Conservation (phyloP, 2,797 vertebrate species). For the Melanotaenia maccullochi region DNA sequence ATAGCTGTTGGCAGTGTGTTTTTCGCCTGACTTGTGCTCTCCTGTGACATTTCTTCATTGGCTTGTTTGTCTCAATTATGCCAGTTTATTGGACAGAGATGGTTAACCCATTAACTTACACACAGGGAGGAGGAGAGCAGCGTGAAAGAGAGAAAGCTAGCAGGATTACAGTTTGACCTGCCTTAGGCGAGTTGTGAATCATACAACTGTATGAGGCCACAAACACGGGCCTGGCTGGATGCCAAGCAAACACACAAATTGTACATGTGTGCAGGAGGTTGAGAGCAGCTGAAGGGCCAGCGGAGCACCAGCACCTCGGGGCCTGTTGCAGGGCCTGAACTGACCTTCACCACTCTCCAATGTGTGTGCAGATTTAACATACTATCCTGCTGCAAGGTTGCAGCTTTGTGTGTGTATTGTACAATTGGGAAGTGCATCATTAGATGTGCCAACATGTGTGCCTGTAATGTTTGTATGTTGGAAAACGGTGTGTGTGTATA, state of each 20-base stretch:
- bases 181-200: slow-evolving; percentile 70
- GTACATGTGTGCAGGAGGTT: slow-evolving; percentile 25
- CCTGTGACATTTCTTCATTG: slow-evolving; percentile 82
- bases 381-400: slow-evolving; percentile 25
- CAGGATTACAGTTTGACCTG: slow-evolving; percentile 58
- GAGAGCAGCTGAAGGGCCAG: slow-evolving; percentile 63
- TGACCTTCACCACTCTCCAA: slow-evolving; percentile 66
- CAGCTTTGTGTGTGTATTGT: slow-evolving; percentile 31
- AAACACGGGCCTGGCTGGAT: slow-evolving; percentile 56
- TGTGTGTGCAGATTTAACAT: slow-evolving; percentile 57
- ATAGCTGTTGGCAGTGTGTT: slow-evolving; percentile 66
- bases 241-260: slow-evolving; percentile 59
- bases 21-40: slow-evolving; percentile 75
- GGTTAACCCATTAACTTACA: slow-evolving; percentile 77
- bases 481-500: slow-evolving; percentile 41
- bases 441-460: slow-evolving; percentile 37
- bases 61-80: slow-evolving; percentile 82
- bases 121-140: slow-evolving; percentile 52
- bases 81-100: slow-evolving; percentile 76
- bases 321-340: slow-evolving; percentile 55
- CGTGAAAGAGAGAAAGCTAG: slow-evolving; percentile 28
- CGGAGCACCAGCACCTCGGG: slow-evolving; percentile 50
- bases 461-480: slow-evolving; percentile 38
- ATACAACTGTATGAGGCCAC: slow-evolving; percentile 66
- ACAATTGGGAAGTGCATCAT: slow-evolving; percentile 43